Base-by-base conservation (phyloP, 2,113 vertebrate genomes). In the Bubo bubo region DNA sequence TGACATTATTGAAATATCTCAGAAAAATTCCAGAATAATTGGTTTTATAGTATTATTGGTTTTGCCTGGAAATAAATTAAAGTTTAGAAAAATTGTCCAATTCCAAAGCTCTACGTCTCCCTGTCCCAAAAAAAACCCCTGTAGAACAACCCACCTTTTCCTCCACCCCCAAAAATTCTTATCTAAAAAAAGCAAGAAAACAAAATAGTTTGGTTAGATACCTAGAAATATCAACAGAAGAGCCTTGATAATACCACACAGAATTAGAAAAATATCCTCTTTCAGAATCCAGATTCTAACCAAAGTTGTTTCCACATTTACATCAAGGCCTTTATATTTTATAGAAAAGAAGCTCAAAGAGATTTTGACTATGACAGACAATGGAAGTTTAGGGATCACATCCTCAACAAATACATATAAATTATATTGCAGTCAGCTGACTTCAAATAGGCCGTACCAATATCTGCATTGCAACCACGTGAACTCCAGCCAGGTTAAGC, bases 381-480 rank as follows among this genome's bases (percentile, higher is more conserved):
- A 20, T 23, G 27, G 10, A 74, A 72, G 1, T 23, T 67, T 39
- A 71, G 53, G 37, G 8, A 49, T 39, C 23, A 67, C 8, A 63
- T 34, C 8, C 27, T 67, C 30, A 47, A 10, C n/a, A 67, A 27
- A 47, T 21, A 43, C 3, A 20, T 9, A 34, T 15, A 30, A 71
- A 39, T 16, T 87, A 17, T 39, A 5, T 30, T 14, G 17, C 59
- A 2, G 4, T 68, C 37, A 50, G 5, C 3, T 59, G 68, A 35
- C 24, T 63, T 72, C 37, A 75, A 34, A 55, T 6, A 28, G 16
- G 12, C 47, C 13, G 9, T 39, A 45, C 7, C 45, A 49, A 13
- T 21, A 49, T 11, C n/a, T 52, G 8, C 4, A 14, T 10, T 56
- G 34, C 52, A 43, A 28, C 1, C 1, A 20, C 30, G 27, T 1